These are phyloP conservation scores for Eremobia ochroleuca DNA, from an alignment of 2,888 invertebrate genomes.

Conservation along the genomic window DNA sequence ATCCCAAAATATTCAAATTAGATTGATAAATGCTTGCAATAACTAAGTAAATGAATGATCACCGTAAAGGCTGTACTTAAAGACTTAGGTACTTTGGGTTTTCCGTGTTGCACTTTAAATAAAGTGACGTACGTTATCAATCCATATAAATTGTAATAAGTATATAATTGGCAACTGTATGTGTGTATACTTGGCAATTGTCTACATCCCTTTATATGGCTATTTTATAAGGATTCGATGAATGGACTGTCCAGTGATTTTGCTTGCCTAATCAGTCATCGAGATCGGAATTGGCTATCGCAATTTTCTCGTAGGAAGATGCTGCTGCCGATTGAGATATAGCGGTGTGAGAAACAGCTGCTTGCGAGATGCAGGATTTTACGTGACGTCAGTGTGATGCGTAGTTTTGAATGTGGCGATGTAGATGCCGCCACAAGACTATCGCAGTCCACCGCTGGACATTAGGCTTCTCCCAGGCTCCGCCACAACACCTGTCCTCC, in stretches of 20 bases:
- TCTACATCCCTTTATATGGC: background rate
- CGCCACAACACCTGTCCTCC: background rate
- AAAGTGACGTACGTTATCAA: background rate
- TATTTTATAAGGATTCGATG: background rate
- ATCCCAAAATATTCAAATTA: background rate
- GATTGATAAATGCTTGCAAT: too few relatives aligned
- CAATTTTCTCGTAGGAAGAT: background rate
- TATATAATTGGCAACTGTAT: slow-evolving; percentile 10
- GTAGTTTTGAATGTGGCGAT: too few relatives aligned
- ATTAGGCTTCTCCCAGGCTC: background rate
- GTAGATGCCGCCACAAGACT: too few relatives aligned
- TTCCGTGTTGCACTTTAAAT: slow-evolving; percentile 13
- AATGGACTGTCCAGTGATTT: background rate
- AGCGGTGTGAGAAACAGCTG: background rate
- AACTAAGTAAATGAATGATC: background rate
- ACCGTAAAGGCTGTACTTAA: background rate
- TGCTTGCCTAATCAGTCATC: background rate
- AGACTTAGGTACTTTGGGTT: slow-evolving; percentile 6
- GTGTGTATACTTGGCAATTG: slow-evolving; percentile 11
- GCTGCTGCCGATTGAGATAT: background rate
- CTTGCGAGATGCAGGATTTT: too few relatives aligned
- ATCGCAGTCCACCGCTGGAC: background rate
- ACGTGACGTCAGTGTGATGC: too few relatives aligned
- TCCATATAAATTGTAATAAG: background rate
- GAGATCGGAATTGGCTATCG: background rate